Evolutionary conservation across 2,797 vertebrate genomes (phyloP), one percentile per base, ranked within the genome.

Genomic region (Micromesistius poutassou): DNA sequence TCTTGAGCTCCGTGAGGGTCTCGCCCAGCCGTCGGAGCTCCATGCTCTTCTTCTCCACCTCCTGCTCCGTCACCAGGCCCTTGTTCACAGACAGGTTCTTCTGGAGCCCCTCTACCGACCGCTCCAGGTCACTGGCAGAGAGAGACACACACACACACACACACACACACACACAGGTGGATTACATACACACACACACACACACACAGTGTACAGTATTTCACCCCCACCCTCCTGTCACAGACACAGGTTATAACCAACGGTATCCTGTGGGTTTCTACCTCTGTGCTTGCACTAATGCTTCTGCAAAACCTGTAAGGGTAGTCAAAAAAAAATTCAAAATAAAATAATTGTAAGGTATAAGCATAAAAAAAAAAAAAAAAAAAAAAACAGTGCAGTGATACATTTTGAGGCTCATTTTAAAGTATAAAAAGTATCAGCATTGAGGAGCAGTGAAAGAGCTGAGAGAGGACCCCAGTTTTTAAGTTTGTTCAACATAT

Each of bases 31-130:
- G 95, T 83, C 96, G 94, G 81, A 98, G 94, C 90, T 98, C 95
- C 88, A 95, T 92, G 0, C 95, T 97, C 90, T 98, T 98, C 91
- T 98, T 96, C 88, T 98, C 97, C 86, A 98, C 94, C 22, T 98
- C 97, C 36, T 96, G 96, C 81, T 94, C 95, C 0, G 96, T 95
- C 83, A 98, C 94, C 87, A 97, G 92, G 38, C 95, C 93, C 79
- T 96, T 96, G 87, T 93, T 96, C 84, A 97, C 94, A 0, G 94
- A 93, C 0, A 95, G 90, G 30, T 97, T 96, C 86, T 91, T 94
- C 92, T 96, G 96, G 80, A 98, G 96, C 92, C 96, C 97, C 86
- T 98, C 97, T 91, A 98, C 96, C 0, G 96, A 96, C 77, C 94
- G 96, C 90, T 98, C 97, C 88, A 98, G 92, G 85, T 98, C 97